Conservation (phyloP, 2,113 vertebrate species). For the Antechinus flavipes region DNA sequence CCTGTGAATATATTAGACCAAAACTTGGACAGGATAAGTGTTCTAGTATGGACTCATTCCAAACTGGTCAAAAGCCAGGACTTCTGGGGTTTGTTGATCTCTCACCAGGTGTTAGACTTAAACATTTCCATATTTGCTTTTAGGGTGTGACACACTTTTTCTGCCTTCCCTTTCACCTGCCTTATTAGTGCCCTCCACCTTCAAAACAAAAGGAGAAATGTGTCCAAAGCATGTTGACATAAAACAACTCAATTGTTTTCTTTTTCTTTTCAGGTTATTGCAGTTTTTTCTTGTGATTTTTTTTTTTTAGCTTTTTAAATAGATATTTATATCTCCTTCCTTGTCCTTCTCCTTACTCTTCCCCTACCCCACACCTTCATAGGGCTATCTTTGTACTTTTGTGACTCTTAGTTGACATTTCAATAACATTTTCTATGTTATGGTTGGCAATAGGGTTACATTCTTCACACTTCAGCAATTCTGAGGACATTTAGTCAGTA, state of each 20-base stretch:
- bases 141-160: neutral
- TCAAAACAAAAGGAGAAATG: neutral
- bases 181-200: neutral
- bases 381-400: neutral
- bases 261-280: neutral
- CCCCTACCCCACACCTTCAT: neutral
- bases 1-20: neutral
- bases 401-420: neutral
- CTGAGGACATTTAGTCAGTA: neutral
- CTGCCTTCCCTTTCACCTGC: neutral
- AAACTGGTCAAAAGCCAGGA: neutral
- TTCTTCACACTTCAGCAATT: conserved; percentile 16
- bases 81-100: neutral
- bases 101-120: neutral
- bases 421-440: neutral
- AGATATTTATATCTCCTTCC: neutral
- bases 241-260: neutral
- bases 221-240: neutral
- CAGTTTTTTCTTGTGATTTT: neutral
- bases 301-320: neutral
- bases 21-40: neutral
- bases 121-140: neutral
- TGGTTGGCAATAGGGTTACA: neutral
- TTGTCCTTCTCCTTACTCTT: neutral
- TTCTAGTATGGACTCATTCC: neutral